These are phyloP conservation scores for Dicrurus megarhynchus DNA, from an alignment of 2,113 vertebrate genomes.

Conservation along the genomic window DNA sequence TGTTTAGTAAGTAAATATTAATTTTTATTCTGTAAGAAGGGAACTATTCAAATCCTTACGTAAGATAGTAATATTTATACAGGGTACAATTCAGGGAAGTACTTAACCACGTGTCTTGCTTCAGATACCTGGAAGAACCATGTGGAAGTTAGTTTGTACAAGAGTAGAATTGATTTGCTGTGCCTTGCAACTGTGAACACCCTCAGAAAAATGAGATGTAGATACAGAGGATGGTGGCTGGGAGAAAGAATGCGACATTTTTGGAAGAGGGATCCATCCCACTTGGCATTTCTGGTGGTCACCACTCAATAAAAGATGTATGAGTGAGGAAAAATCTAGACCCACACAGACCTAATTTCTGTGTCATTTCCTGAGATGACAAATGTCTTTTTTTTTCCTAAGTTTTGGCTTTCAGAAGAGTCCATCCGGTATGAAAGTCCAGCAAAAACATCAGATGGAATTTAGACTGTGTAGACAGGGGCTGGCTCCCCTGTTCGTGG, in stretches of 20 bases:
- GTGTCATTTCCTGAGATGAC: neutral
- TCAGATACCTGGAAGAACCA: neutral
- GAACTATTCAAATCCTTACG: neutral
- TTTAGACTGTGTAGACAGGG: neutral
- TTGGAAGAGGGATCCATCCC: neutral
- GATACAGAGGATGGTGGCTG: neutral
- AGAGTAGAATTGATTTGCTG: neutral
- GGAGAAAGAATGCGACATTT: neutral
- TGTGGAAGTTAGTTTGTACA: neutral
- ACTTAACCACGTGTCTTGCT: neutral
- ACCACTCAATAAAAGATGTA: neutral
- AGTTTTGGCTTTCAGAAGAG: neutral
- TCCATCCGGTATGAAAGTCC: neutral
- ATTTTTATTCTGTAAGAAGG: neutral
- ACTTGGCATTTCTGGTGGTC: neutral
- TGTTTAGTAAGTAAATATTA: conserved; percentile 88
- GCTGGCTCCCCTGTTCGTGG: neutral
- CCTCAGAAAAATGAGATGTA: neutral
- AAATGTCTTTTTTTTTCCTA: neutral
- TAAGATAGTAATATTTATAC: neutral
- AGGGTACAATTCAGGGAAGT: neutral
- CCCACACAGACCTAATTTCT: neutral
- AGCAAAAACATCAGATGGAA: neutral
- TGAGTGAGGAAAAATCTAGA: neutral
- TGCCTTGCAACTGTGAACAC: neutral